Evolutionary conservation across 2,888 invertebrate genomes (phyloP).

Genomic region (Pterobdella sp.): DNA sequence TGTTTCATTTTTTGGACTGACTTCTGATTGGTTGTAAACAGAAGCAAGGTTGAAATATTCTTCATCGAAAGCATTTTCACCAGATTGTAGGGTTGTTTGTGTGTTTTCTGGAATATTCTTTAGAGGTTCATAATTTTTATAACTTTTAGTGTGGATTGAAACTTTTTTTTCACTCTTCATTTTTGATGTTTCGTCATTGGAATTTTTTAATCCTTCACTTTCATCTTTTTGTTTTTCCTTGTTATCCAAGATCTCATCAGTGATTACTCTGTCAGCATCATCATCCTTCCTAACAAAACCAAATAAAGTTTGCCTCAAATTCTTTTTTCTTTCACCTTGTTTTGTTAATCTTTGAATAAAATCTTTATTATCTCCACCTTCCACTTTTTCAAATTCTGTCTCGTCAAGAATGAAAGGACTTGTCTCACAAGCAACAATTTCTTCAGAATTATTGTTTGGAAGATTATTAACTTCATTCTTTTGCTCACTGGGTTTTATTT

Average conservation of each 20-base stretch:
- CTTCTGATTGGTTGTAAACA: background rate
- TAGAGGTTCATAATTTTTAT: background rate
- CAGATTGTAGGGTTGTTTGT: background rate
- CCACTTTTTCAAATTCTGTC: background rate
- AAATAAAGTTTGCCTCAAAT: background rate
- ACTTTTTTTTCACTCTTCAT: background rate
- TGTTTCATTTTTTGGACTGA: background rate
- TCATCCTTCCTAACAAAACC: background rate
- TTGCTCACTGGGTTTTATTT: background rate
- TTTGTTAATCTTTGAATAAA: background rate
- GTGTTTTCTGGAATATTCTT: background rate
- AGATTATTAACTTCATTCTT: background rate
- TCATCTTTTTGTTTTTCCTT: background rate
- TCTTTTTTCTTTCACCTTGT: background rate
- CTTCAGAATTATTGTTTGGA: background rate
- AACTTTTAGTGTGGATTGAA: background rate
- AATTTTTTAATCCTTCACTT: background rate
- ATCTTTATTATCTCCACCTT: background rate
- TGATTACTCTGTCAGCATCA: conserved; percentile 2
- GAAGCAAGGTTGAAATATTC: conserved; percentile 15
- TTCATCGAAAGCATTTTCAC: conserved; percentile 21
- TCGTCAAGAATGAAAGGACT: conserved; percentile 8
- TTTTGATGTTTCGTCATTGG: background rate
- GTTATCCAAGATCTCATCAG: background rate
- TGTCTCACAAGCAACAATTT: background rate